Evolutionary conservation across 53 echinoderm and acorn worm species (phyloP), one percentile per base, ranked within the genome.

Genomic region (Hippasteria phrygiana): DNA sequence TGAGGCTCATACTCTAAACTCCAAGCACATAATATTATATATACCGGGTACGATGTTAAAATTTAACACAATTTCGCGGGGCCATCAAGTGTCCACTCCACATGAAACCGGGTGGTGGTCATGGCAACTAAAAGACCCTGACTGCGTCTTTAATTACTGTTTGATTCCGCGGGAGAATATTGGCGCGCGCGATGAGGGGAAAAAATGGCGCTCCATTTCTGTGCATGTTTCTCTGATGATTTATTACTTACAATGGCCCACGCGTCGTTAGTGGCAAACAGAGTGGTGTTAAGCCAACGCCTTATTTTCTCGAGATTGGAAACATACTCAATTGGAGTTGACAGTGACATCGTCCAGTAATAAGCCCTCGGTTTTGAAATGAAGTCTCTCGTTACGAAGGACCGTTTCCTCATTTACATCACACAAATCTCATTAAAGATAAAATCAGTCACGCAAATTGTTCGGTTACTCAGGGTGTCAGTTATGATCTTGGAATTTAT

Each of bases 61-160:
- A 28, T 29, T 65, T 65, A 65, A 65, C 65, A 31, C 65, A 33
- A 67, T 35, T 67, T 42, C 20, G 4, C 4, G 7, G 41, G 11
- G 18, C 41, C 43, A 73, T 73, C 43, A 73, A 73, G 43, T n/a
- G 32, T 42, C 73, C 35, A 16, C 71, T 37, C 40, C n/a, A 22
- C 34, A 73, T 73, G 43, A 73, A 73, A 41, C 40, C 17, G 36
- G 36, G 9, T 43, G 22, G 73, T 73, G 40, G 1, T 43, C 73
- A 73, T 73, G 73, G 17, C 73, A 73, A 73, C 73, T 41, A 73
- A 73, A 18, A 71, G 39, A 38, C 71, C 38, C 20, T 22, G 9
- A 33, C 69, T 67, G 69, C 33, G 27, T 33, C 69, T 4, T 20
- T 35, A 18, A 67, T 35, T 12, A 16, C 36, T 33, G 69, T 20